Percentiles rank a stretch among this genome's conserved stretches.
phyloP scores from a whole-genome alignment of 2,113 vertebrate genomes.

The Crotophaga sulcirostris region DNA sequence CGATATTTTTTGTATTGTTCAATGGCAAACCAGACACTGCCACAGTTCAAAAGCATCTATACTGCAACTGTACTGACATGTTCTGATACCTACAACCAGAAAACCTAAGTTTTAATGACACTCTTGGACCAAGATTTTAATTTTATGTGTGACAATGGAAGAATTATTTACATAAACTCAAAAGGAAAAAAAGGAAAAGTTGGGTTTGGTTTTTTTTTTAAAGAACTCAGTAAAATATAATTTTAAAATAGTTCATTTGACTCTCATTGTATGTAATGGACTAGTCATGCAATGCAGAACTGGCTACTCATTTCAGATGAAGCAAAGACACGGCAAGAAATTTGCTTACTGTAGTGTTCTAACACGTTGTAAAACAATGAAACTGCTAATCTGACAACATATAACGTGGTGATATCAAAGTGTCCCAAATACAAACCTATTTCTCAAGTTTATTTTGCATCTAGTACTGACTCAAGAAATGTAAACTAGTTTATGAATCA shows the following conservation, averaged over 20 bases:
- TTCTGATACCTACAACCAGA: background rate
- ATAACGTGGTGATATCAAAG: background rate
- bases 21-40: background rate
- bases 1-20: background rate
- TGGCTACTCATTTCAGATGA: slow-evolving; percentile 13
- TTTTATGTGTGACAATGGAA: background rate
- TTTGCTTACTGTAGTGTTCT: background rate
- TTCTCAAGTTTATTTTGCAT: background rate
- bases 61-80: background rate
- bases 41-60: background rate
- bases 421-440: background rate
- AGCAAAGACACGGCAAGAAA: background rate
- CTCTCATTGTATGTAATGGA: background rate
- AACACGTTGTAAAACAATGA: background rate
- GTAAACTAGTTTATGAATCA: background rate
- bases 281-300: background rate
- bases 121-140: background rate
- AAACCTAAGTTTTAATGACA: background rate
- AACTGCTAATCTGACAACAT: background rate
- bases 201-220: rapidly evolving
- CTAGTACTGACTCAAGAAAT: background rate
- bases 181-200: background rate
- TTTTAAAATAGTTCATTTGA: background rate
- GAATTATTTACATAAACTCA: background rate
- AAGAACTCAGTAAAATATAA: background rate